Percentiles rank a stretch among this genome's conserved stretches.
phyloP scores from a whole-genome alignment of 2,113 vertebrate genomes.

The Salvelinus fontinalis region DNA sequence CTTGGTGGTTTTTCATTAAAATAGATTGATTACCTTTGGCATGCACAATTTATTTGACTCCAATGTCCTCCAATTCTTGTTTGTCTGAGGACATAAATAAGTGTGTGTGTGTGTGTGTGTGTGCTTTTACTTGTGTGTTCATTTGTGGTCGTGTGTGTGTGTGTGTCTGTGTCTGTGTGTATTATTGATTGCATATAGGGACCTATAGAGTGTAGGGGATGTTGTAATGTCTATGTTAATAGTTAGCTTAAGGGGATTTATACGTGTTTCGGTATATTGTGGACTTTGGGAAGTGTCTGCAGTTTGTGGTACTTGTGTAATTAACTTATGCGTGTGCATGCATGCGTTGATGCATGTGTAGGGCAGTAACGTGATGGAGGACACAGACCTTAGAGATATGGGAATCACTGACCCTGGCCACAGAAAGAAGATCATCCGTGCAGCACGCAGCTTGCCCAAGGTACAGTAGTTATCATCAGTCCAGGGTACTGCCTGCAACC shows the following conservation, averaged over 20 bases:
- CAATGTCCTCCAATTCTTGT: slow-evolving; percentile 64
- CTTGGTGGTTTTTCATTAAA: slow-evolving; percentile 50
- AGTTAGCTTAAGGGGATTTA: neutral
- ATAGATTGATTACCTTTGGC: slow-evolving; percentile 70
- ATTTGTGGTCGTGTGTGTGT: neutral
- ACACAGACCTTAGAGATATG: slow-evolving; percentile 92
- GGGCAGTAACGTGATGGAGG: slow-evolving; percentile 97
- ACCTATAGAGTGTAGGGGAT: neutral
- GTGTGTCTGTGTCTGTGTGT: slow-evolving; percentile 11
- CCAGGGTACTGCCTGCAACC: too few relatives aligned
- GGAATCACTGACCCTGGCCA: slow-evolving; percentile 91
- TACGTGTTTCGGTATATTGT: slow-evolving; percentile 5
- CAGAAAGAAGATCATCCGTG: slow-evolving; percentile 91
- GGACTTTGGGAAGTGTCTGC: too few relatives aligned
- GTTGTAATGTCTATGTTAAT: slow-evolving; percentile 14
- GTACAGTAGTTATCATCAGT: slow-evolving; percentile 61
- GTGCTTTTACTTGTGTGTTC: neutral
- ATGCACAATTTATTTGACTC: slow-evolving; percentile 70
- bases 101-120: slow-evolving; percentile 10
- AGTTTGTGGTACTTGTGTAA: neutral
- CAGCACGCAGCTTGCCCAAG: slow-evolving; percentile 90
- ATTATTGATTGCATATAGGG: too few relatives aligned
- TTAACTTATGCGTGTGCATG: slow-evolving; percentile 1
- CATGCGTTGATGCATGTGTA: slow-evolving; percentile 56
- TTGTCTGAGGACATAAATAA: slow-evolving; percentile 11